Conservation (phyloP, 2,113 vertebrate genomes). For the Pelusios castaneus region DNA sequence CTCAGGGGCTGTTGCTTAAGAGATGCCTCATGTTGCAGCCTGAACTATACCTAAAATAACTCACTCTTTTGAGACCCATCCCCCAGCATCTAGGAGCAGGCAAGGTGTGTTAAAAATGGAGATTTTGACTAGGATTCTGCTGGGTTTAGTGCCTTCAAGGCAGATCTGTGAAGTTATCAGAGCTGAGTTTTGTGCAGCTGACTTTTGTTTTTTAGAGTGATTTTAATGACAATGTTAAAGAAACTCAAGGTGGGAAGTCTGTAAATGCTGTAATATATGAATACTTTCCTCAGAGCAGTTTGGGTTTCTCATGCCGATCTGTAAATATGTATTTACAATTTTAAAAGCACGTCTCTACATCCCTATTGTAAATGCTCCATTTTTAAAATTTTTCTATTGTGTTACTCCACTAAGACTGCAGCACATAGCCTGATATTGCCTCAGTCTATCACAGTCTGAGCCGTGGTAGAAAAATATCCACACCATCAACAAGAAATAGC, state of each 20-base stretch:
- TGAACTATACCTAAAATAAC: neutral
- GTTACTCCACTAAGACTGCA: slow-evolving; percentile 44
- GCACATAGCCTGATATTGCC: slow-evolving; percentile 12
- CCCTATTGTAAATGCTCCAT: slow-evolving; percentile 75
- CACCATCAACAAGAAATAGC: neutral
- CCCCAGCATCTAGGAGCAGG: slow-evolving; percentile 6
- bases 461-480: slow-evolving; percentile 1
- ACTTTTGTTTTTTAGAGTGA: slow-evolving; percentile 22
- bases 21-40: neutral
- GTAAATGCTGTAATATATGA: slow-evolving; percentile 27
- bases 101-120: neutral
- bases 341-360: slow-evolving; percentile 78
- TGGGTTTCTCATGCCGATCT: slow-evolving; percentile 59
- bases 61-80: neutral
- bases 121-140: slow-evolving; percentile 23
- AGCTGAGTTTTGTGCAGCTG: slow-evolving; percentile 46
- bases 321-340: slow-evolving; percentile 78
- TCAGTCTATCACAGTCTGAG: neutral
- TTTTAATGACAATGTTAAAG: neutral
- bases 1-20: neutral
- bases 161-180: slow-evolving; percentile 37
- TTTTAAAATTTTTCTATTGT: slow-evolving; percentile 79
- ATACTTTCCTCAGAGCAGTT: slow-evolving; percentile 59
- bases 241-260: slow-evolving; percentile 35
- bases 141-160: slow-evolving; percentile 72